Conservation (phyloP, 1,140 invertebrate genomes). For the Pseudoatta argentina region DNA sequence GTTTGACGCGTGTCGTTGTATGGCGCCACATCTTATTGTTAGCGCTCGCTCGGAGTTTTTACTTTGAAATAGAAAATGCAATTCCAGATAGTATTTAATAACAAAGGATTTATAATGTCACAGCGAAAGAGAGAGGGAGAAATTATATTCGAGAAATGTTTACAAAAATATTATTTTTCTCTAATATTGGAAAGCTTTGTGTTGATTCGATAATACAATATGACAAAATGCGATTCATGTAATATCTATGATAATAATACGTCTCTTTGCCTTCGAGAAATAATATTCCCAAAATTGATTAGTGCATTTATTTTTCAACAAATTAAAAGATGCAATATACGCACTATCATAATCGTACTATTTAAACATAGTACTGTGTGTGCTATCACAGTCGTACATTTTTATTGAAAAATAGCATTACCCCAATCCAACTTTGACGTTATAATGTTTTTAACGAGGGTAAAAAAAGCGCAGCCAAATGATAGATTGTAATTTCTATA, state of each 20-base stretch:
- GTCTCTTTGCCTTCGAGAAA: background rate
- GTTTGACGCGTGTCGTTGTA: slow-evolving; percentile 31
- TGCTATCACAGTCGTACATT: too few relatives aligned
- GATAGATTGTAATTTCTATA: slow-evolving; percentile 11
- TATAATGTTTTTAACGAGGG: background rate
- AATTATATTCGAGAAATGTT: background rate
- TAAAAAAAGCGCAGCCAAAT: background rate
- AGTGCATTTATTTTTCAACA: too few relatives aligned
- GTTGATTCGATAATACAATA: background rate
- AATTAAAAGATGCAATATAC: too few relatives aligned
- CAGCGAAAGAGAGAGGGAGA: background rate
- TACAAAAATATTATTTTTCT: background rate
- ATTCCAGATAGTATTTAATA: background rate
- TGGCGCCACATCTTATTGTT: slow-evolving; percentile 23
- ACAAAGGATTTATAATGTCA: background rate
- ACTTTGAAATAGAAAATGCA: slow-evolving; percentile 24
- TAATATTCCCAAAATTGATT: too few relatives aligned
- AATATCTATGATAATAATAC: background rate
- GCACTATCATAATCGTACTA: too few relatives aligned
- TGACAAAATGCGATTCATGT: background rate
- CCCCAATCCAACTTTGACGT: too few relatives aligned
- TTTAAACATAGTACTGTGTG: too few relatives aligned
- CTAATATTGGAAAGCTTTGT: background rate
- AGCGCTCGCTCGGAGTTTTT: background rate
- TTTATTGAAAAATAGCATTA: too few relatives aligned